Evolutionary conservation across 2,113 vertebrate genomes (phyloP), one percentile per base, ranked within the genome.

Genomic region (Chiloscyllium plagiosum): DNA sequence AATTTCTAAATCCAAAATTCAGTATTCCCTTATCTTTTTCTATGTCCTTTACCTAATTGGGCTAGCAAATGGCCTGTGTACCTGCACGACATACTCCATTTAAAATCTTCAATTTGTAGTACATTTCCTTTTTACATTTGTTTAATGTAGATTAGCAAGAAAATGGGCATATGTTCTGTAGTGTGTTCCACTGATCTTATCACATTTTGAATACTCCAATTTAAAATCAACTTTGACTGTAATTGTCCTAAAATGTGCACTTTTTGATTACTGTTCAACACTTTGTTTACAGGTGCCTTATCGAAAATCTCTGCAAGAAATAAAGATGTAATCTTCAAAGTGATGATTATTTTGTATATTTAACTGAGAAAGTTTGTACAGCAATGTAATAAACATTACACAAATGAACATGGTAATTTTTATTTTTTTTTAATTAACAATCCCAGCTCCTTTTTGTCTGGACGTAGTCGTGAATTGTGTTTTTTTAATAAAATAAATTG

Each of bases 291-390:
- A 95, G 94, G 69, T 95, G 47, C 69, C 94, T 76, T 95, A 95
- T 76, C 70, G 12, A 61, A 90, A 90, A 65, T 61, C 56, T 47
- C 68, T 6, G 29, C 24, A 89, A 52, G 1, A n/a, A 93, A 10
- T 94, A 24, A 95, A 95, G 22, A 95, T 95, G 42, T 17, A 6
- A 95, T 95, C 37, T 72, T 95, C 42, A 12, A 95, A 72, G 29
- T 95, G 68, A 76, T 47, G 42, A 94, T 50, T 72, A 50, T 95
- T 50, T 95, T 95, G 94, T 95, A 95, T 26, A 95, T 66, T 19
- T 76, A 47, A 15, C 61, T 29, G 15, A 15, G 70, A 69, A 95
- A 52, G 42, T 72, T 72, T 52, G 33, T 70, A 70, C 93, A 70
- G 42, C 37, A 50, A 95, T 70, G 37, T 95, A 52, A 72, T 95